Percentiles rank a stretch among this genome's conserved stretches.
Evolutionary conservation across 2,888 invertebrate genomes (phyloP).

Genomic region (Ormyrus labotus): DNA sequence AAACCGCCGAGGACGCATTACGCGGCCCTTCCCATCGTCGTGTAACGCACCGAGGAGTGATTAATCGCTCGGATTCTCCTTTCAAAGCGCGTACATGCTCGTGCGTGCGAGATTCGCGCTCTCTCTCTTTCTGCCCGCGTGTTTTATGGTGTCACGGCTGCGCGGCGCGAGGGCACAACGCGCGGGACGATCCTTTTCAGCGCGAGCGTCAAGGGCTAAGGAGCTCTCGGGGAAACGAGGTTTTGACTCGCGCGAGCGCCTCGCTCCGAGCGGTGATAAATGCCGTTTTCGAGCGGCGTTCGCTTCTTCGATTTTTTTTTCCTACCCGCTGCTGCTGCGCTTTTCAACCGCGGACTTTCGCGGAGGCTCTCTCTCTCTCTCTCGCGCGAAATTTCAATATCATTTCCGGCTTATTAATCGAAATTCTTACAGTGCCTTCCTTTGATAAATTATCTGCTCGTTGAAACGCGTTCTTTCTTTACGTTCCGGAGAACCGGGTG

Average conservation of each 20-base stretch:
- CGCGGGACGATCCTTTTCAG: constrained; percentile 8
- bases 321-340: background rate
- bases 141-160: constrained; percentile 13
- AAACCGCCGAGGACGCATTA: constrained; percentile 22
- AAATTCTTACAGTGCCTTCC: background rate
- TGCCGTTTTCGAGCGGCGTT: constrained; percentile 13
- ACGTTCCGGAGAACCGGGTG: background rate
- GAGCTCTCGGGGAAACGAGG: background rate
- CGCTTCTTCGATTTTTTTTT: background rate
- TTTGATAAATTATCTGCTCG: no score
- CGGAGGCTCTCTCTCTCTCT: background rate
- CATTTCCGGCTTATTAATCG: background rate
- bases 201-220: background rate
- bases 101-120: background rate
- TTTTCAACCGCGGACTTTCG: background rate
- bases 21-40: background rate
- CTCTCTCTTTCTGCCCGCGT: background rate
- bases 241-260: constrained; percentile 17
- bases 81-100: no score
- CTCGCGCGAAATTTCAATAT: background rate
- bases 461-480: no score
- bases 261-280: background rate
- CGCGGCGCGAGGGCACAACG: constrained; percentile 1
- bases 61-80: constrained; percentile 29
- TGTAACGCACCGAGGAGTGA: constrained; percentile 12